Evolutionary conservation across 2,888 invertebrate genomes (phyloP).

Genomic region (Netelia inedita): DNA sequence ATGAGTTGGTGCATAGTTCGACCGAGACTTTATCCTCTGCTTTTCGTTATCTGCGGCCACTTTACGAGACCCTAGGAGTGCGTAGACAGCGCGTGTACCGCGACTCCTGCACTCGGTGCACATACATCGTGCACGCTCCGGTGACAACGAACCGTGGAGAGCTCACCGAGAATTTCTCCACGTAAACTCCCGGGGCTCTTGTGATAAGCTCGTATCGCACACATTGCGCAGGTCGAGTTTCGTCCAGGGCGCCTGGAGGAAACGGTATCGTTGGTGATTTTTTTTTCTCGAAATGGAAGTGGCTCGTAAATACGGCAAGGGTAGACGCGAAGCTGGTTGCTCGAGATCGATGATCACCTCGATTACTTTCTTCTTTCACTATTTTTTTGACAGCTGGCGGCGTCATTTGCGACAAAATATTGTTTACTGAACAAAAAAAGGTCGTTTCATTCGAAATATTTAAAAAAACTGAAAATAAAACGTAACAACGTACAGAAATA

Average conservation of each 20-base stretch:
- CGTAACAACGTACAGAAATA: too few relatives aligned
- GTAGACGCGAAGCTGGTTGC: conserved; percentile 51
- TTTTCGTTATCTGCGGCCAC: conserved; percentile 69
- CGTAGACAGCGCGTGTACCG: conserved; percentile 37
- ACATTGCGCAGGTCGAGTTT: conserved; percentile 48
- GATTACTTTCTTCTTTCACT: too few relatives aligned
- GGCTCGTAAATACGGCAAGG: conserved; percentile 64
- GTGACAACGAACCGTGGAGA: conserved; percentile 3
- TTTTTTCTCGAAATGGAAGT: conserved; percentile 51
- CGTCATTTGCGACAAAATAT: too few relatives aligned
- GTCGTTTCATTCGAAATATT: too few relatives aligned
- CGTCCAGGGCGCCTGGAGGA: conserved; percentile 23
- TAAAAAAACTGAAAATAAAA: too few relatives aligned
- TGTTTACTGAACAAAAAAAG: too few relatives aligned
- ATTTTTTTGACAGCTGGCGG: too few relatives aligned
- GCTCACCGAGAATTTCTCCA: conserved; percentile 18
- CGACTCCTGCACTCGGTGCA: conserved; percentile 42
- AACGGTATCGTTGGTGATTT: conserved; percentile 51
- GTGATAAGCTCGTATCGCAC: conserved; percentile 57
- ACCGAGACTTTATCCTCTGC: conserved; percentile 53
- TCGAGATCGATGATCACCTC: conserved; percentile 8
- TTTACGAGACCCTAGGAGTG: conserved; percentile 58
- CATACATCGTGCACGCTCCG: conserved; percentile 39
- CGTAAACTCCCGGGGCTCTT: conserved; percentile 39
- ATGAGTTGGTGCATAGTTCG: conserved; percentile 48